phyloP scores from a whole-genome alignment of 2,888 invertebrate species.

The Patella ulyssiponensis region DNA sequence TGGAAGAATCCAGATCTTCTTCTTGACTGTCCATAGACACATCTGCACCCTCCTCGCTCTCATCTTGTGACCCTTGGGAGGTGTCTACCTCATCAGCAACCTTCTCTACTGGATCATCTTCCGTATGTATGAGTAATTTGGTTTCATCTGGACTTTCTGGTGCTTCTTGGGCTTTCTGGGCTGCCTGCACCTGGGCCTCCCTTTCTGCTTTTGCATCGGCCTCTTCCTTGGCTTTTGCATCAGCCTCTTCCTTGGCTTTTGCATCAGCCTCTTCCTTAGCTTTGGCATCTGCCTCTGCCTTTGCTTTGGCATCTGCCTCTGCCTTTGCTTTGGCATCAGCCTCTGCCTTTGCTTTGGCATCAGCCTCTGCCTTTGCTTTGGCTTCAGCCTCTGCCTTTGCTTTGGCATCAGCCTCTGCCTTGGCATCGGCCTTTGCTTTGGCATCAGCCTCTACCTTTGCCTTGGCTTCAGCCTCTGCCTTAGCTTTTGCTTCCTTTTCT shows the following conservation, averaged over 20 bases:
- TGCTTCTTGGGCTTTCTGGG: not conserved
- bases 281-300: not conserved
- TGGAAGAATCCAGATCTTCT: not conserved
- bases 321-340: not conserved
- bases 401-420: constrained; percentile 10
- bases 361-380: not conserved
- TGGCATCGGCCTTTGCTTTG: constrained; percentile 9
- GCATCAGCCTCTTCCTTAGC: not conserved
- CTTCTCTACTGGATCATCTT: no score
- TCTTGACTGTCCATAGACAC: constrained; percentile 2
- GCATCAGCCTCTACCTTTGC: constrained; percentile 10
- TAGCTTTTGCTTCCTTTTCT: constrained; percentile 13
- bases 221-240: not conserved
- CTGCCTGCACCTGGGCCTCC: not conserved
- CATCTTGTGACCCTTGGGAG: not conserved
- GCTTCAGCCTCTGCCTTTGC: not conserved
- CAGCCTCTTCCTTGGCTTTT: constrained; percentile 16
- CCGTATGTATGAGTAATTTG: no score
- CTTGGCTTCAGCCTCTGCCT: constrained; percentile 8
- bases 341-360: not conserved
- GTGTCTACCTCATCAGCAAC: no score
- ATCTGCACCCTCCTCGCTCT: not conserved
- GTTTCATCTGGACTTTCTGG: no score
- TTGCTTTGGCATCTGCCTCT: not conserved
- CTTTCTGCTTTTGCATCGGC: not conserved